Conservation (phyloP, 2,888 invertebrate genomes). For the Mellilla xanthometata region DNA sequence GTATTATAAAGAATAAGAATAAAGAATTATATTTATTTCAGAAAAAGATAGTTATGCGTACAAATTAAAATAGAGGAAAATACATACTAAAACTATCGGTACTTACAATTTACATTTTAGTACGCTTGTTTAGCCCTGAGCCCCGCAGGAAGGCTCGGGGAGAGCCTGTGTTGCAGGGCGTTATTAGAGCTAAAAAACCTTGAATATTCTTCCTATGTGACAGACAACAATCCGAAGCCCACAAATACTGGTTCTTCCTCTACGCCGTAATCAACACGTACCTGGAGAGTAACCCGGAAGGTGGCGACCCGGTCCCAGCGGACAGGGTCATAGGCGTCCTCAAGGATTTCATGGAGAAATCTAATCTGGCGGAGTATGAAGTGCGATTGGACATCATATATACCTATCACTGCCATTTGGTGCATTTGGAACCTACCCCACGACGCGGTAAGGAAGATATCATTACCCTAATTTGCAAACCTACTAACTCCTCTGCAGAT, state of each 20-base stretch:
- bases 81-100: too few relatives aligned
- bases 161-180: too few relatives aligned
- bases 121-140: too few relatives aligned
- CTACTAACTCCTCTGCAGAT: too few relatives aligned
- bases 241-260: conserved; percentile 96
- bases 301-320: conserved; percentile 36
- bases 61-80: too few relatives aligned
- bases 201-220: neutral
- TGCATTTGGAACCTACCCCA: conserved; percentile 76
- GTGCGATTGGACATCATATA: conserved; percentile 89
- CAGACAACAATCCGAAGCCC: conserved; percentile 86
- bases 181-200: too few relatives aligned
- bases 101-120: too few relatives aligned
- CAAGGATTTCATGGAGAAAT: conserved; percentile 59
- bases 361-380: conserved; percentile 92
- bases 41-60: too few relatives aligned
- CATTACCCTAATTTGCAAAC: too few relatives aligned
- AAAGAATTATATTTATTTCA: too few relatives aligned
- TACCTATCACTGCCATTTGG: conserved; percentile 89
- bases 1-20: too few relatives aligned
- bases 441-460: conserved; percentile 60
- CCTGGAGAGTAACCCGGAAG: conserved; percentile 48
- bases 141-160: too few relatives aligned
- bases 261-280: conserved; percentile 88
- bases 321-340: conserved; percentile 70